Percentiles rank a stretch among this genome's conserved stretches.
Conservation (phyloP, 2,113 vertebrate genomes). For the Coptodon bakossiorum region DNA sequence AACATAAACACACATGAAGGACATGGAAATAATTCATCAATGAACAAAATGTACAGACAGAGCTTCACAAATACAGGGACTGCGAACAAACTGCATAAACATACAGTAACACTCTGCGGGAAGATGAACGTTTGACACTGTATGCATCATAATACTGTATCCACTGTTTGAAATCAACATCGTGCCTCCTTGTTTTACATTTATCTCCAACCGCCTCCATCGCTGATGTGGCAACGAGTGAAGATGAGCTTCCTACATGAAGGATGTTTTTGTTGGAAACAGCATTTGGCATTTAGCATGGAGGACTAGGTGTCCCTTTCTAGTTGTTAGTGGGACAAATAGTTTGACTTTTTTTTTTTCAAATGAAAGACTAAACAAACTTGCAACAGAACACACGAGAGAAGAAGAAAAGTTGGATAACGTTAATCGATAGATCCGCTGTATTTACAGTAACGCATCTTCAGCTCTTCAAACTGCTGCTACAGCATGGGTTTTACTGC, state of each 20-base stretch:
- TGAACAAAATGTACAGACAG: conserved; percentile 78
- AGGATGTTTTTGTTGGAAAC: conserved; percentile 1
- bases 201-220: neutral
- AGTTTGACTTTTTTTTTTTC: conserved; percentile 5
- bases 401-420: neutral
- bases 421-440: neutral
- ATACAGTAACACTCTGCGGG: conserved; percentile 44
- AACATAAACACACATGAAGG: conserved; percentile 75
- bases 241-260: conserved; percentile 48
- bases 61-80: conserved; percentile 82
- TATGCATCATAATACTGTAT: conserved; percentile 64
- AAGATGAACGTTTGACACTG: conserved; percentile 40
- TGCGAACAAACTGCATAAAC: conserved; percentile 8
- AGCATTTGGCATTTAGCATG: neutral
- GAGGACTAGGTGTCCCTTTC: neutral
- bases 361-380: neutral
- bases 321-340: conserved; percentile 51
- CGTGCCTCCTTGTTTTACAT: neutral
- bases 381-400: neutral
- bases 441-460: neutral
- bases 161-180: neutral
- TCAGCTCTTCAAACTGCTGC: neutral
- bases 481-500: neutral
- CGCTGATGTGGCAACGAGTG: neutral
- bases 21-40: neutral